Conservation (phyloP, 1,140 invertebrate genomes). For the Euura saliciscinereae region DNA sequence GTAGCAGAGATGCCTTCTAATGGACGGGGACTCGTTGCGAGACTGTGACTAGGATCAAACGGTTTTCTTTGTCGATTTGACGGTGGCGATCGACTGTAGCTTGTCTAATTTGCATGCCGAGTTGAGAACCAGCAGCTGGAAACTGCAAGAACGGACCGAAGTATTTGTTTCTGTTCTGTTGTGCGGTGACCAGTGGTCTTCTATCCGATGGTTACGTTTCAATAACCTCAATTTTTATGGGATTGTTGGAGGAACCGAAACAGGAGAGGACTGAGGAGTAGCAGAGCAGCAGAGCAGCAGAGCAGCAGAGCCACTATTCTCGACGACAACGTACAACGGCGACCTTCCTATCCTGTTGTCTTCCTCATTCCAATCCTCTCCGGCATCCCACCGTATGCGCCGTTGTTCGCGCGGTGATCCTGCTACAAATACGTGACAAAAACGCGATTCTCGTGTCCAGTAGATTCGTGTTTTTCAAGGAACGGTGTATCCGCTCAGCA, state of each 20-base stretch:
- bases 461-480: slow-evolving; percentile 3
- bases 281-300: not conserved
- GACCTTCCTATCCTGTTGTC: not conserved
- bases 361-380: slow-evolving; percentile 1
- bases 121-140: not conserved
- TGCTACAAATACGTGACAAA: not conserved
- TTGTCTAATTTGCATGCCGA: slow-evolving; percentile 2
- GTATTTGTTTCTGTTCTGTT: not conserved
- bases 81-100: not conserved
- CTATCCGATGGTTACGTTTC: not conserved
- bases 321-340: not conserved
- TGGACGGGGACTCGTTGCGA: not conserved
- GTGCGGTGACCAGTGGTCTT: not conserved
- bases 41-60: not conserved
- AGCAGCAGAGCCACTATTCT: not conserved
- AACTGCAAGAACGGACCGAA: not conserved
- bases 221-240: not conserved
- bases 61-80: not conserved
- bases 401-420: not conserved
- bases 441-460: slow-evolving; percentile 1
- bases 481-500: not conserved
- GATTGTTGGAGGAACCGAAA: not conserved
- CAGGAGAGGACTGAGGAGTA: too few species aligned
- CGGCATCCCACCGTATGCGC: slow-evolving; percentile 1
- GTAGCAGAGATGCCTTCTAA: too few species aligned